phyloP scores from a whole-genome alignment of 2,113 vertebrate genomes.

The Cyanoderma ruficeps region DNA sequence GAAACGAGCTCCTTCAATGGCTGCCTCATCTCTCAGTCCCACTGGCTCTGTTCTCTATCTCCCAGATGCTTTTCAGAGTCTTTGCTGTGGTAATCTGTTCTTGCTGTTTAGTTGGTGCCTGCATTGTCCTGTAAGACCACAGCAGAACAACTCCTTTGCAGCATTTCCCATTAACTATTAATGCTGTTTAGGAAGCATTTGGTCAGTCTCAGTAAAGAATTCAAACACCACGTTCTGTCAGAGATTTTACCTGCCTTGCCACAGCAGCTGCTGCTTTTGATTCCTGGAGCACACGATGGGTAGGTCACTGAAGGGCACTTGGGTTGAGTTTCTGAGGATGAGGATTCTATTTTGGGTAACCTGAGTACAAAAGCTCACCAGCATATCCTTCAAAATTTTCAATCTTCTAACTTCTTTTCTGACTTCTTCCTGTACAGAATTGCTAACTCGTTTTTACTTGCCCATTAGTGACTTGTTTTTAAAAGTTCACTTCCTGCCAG shows the following conservation, averaged over 20 bases:
- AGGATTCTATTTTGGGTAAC: neutral
- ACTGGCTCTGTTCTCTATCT: neutral
- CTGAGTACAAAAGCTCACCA: neutral
- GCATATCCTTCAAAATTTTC: neutral
- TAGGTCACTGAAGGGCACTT: neutral
- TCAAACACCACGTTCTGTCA: neutral
- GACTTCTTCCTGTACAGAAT: neutral
- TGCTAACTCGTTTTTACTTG: neutral
- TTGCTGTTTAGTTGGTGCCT: neutral
- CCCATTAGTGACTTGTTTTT: neutral
- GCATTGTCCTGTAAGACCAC: neutral
- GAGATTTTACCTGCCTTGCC: neutral
- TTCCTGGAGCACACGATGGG: neutral
- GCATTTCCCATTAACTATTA: neutral
- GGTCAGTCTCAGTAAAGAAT: neutral
- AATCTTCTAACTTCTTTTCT: neutral
- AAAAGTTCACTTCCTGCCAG: neutral
- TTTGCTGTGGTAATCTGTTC: neutral
- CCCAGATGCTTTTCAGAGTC: neutral
- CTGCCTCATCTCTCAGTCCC: neutral
- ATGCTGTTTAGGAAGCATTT: neutral
- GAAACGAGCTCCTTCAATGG: fast-evolving
- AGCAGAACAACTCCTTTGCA: neutral
- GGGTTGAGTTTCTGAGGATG: neutral
- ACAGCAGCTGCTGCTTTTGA: neutral